Evolutionary conservation across 92 coral and sea anemone species (phyloP), one percentile per base, ranked within the genome.

Genomic region (Phenganax marumi): DNA sequence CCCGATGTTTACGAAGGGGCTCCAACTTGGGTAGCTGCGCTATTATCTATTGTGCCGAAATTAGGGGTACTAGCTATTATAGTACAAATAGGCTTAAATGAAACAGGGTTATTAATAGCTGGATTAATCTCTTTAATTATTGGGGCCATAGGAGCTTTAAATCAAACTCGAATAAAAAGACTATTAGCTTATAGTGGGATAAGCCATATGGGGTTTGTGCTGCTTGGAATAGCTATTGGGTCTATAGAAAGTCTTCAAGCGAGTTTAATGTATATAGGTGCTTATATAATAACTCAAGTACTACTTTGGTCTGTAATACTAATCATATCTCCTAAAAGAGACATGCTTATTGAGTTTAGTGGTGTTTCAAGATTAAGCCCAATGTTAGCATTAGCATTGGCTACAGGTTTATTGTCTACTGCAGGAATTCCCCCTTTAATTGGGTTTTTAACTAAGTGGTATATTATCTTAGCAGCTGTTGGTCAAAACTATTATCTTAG

Each of bases 1-100:
- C 97, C 97, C 54, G 97, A 91, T 84, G 97, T 91, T 54, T 91
- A 91, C 81, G 92, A 91, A 61, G 97, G 97, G 58, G 97, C 92
- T 63, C 92, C 97, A 65, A 91, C 97, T 65, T 87, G 89, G 52
- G 88, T 90, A 63, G 84, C 91, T 73, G 91, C 91, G 80, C 71
- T 91, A 70, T 89, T 91, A 73, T 90, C 92, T 43, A 91, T 73
- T 58, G 97, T 87, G 68, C 97, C 97, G 39, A 91, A 91, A 81
- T 84, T 87, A 49, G 97, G 88, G n/a, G 66, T 87, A 48, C 87
- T 89, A 84, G 90, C 97, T 84, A 87, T 91, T 83, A 85, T 89
- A 79, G 87, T 90, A 77, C 86, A 89, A 83, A 91, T 91, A 79
- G 97, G 97, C 85, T 87, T 90, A 85, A 87, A 85, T 63, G 87